Evolutionary conservation across 2,888 invertebrate species (phyloP).

Genomic region (Chaitophorus viminalis): DNA sequence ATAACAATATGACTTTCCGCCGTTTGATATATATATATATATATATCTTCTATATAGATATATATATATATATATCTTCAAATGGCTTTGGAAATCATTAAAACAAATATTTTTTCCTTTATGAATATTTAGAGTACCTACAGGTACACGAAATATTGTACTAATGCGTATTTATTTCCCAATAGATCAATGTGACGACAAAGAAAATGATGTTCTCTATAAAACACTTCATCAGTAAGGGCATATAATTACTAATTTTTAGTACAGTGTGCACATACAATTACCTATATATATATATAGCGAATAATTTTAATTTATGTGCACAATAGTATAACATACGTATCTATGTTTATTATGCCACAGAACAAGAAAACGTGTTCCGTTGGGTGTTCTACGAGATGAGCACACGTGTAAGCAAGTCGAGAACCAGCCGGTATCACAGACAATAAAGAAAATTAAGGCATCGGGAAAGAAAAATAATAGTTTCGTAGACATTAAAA

Average conservation of each 20-base stretch:
- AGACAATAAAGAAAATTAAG: neutral
- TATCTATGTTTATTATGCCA: neutral
- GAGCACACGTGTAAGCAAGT: neutral
- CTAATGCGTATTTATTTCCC: neutral
- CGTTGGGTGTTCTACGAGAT: neutral
- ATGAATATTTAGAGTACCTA: neutral
- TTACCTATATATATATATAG: neutral
- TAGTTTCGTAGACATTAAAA: neutral
- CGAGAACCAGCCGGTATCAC: too few species aligned
- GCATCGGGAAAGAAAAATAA: neutral
- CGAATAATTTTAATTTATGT: neutral
- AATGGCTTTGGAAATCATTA: neutral
- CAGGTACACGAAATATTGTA: neutral
- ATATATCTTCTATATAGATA: too few species aligned
- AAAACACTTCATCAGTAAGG: neutral
- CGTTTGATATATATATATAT: too few species aligned
- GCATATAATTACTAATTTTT: neutral
- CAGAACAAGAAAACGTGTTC: neutral
- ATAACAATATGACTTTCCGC: neutral
- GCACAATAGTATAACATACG: neutral
- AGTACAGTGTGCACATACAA: neutral
- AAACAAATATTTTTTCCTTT: neutral
- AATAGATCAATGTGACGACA: conserved; percentile 1
- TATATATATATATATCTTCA: too few species aligned
- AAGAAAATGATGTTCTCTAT: conserved; percentile 26